Percentiles rank a stretch among this genome's conserved stretches.
Evolutionary conservation across 2,797 vertebrate species (phyloP).

Genomic region (Molossus alvarezi): DNA sequence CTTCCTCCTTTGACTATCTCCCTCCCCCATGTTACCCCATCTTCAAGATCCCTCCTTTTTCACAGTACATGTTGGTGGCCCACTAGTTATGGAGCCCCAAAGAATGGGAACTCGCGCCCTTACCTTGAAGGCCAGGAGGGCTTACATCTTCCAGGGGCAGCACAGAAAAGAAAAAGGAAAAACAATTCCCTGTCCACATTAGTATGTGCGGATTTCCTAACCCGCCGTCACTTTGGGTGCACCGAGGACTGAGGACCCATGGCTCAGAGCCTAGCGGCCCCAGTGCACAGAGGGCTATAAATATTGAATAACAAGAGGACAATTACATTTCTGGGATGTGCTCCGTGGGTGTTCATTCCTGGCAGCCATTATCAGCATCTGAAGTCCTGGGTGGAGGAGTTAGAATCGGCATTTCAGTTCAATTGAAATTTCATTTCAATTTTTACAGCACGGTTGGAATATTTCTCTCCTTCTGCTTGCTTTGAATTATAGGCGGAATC

Average conservation of each 20-base stretch:
- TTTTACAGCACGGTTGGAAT: slow-evolving; percentile 50
- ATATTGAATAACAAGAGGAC: slow-evolving; percentile 67
- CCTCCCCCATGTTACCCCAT: background rate
- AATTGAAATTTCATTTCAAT: slow-evolving; percentile 28
- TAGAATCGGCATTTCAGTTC: slow-evolving; percentile 52
- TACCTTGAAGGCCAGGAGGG: background rate
- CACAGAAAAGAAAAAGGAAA: background rate
- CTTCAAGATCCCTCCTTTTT: background rate
- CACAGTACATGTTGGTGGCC: background rate
- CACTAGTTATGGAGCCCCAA: background rate
- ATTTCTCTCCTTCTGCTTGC: background rate
- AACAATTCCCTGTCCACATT: background rate
- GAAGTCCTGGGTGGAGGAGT: slow-evolving; percentile 63
- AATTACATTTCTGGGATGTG: slow-evolving; percentile 51
- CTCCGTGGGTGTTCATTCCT: slow-evolving; percentile 58
- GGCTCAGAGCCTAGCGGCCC: background rate
- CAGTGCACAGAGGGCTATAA: background rate
- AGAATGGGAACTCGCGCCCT: background rate
- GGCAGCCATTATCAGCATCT: slow-evolving; percentile 32
- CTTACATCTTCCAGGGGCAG: background rate
- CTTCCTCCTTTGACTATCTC: background rate
- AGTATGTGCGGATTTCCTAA: background rate
- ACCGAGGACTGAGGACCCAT: background rate
- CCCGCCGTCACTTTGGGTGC: background rate
- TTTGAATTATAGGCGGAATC: slow-evolving; percentile 58